Base-by-base conservation (phyloP, 2,888 invertebrate genomes). In the Drosophila neotestacea region DNA sequence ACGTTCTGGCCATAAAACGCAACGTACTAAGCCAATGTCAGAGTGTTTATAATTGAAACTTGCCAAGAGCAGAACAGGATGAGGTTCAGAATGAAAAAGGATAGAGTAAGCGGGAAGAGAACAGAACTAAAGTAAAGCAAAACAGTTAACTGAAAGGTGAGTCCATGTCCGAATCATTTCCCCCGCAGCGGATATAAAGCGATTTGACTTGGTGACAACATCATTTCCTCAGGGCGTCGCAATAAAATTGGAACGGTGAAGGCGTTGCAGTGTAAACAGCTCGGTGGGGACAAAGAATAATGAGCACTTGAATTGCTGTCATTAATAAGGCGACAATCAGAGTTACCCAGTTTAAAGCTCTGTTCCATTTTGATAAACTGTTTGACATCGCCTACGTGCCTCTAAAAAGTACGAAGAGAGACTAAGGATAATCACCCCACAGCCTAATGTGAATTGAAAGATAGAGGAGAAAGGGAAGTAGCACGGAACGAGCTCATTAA, bases 181-280 rank as follows among this genome's bases (percentile, higher is more conserved):
- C 59, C 59, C 38, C 34, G 6, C 36, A 81, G 47, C 74, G 88
- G 81, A 81, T 78, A 72, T 68, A 71, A 81, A 81, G 72, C 75
- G 68, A 75, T 78, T 81, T 87, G 70, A 81, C 85, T 75, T 74
- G 75, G 81, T 81, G 81, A 85, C 82, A 87, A 72, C 75, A 72
- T 78, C 64, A 85, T 87, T 87, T 87, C 75, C 88, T 48, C 22
- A 27, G 71, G 52, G 54, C 30, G 38, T 59, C 27, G 28, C 10
- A 10, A n/a, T 39, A 22, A 7, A 9, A 13, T 4, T 1, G 7
- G 30, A 6, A 16, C 32, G 13, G 56, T 6, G 36, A 13, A 41
- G 46, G 44, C 38, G 60, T 16, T 28, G 47, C 61, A 51, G 39
- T 58, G 65, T 28, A 32, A 74, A 65, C 39, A 47, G 46, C 28